A percentile compares a stretch with the other conserved stretches of the same genome.
These are phyloP conservation scores for Gavia stellata DNA, from an alignment of 2,113 vertebrate species.

Conservation along the genomic window DNA sequence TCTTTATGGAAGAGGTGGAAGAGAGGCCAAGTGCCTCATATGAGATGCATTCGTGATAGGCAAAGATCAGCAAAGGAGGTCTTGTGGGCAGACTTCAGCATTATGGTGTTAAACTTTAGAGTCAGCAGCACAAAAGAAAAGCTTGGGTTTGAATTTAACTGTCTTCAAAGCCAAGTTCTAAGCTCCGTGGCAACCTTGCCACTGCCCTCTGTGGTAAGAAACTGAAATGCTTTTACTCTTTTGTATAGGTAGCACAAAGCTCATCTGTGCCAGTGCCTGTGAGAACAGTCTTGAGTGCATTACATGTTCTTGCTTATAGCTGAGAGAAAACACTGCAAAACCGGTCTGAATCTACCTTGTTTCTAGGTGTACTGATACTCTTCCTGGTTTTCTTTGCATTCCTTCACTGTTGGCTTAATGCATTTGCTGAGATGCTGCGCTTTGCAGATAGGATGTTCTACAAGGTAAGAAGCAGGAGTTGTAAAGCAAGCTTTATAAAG, in stretches of 20 bases:
- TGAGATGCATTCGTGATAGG: background rate
- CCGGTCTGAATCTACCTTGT: background rate
- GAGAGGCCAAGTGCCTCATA: background rate
- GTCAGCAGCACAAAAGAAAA: background rate
- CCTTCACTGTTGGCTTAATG: conserved; percentile 79
- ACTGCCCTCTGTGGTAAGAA: background rate
- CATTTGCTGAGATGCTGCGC: conserved; percentile 83
- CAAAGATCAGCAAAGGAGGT: background rate
- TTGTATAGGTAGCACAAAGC: background rate
- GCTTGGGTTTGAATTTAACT: background rate
- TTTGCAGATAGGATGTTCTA: conserved; percentile 87
- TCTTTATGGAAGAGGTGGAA: background rate
- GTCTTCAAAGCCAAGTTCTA: background rate
- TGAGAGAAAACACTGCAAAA: background rate
- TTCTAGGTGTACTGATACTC: conserved; percentile 74
- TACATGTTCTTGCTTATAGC: background rate
- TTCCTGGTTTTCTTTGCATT: conserved; percentile 79
- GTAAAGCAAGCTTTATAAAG: background rate
- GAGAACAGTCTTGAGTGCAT: background rate
- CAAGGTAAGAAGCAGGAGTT: conserved; percentile 67
- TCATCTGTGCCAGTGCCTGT: background rate
- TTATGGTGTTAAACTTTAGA: background rate
- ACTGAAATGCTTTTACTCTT: background rate
- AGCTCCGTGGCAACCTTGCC: background rate
- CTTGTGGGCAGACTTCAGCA: background rate